Evolutionary conservation across 2,888 invertebrate genomes (phyloP), one percentile per base, ranked within the genome.

Genomic region (Prosapia bicincta): DNA sequence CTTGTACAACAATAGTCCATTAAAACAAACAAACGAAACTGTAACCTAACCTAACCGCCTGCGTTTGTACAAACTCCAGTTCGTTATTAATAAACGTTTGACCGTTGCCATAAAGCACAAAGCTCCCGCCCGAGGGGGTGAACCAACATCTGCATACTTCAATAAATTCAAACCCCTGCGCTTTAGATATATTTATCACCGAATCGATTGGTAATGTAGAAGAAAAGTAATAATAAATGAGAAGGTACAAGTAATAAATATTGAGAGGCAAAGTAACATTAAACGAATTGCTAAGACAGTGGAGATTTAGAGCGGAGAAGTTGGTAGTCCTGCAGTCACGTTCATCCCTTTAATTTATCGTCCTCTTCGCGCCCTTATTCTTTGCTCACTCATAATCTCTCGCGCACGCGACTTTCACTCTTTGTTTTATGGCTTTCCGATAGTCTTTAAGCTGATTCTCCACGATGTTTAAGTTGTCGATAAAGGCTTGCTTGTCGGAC

Each of bases 151-250:
- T 54, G 54, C 54, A 54, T 54, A 20, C 54, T 54, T 54, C 54
- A 54, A 54, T 54, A 54, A 54, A 54, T 20, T 20, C 7, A 54
- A 20, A 2, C 54, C 54, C n/a, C 54, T 30, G 30, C n/a, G 30
- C 30, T 6, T 9, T 9, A 9, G 30, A 30, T 30, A 30, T 30
- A 30, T 30, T 30, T 30, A 30, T 54, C 20, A 20, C 20, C 3
- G 54, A 54, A 54, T 20, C 54, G n/a, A 54, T 54, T 54, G 54
- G 54, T 54, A 54, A 54, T 54, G 20, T 54, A 54, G 10, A 54
- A 54, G 54, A 54, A 54, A 54, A 54, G 54, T 54, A 54, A 54
- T 54, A 54, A 54, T 54, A 54, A 54, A 54, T 54, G 54, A 54
- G 54, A 54, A 54, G 54, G 54, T 20, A 20, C 54, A 20, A n/a